Evolutionary conservation across 2,888 invertebrate species (phyloP), one percentile per base, ranked within the genome.

Genomic region (Lycaena phlaeas): DNA sequence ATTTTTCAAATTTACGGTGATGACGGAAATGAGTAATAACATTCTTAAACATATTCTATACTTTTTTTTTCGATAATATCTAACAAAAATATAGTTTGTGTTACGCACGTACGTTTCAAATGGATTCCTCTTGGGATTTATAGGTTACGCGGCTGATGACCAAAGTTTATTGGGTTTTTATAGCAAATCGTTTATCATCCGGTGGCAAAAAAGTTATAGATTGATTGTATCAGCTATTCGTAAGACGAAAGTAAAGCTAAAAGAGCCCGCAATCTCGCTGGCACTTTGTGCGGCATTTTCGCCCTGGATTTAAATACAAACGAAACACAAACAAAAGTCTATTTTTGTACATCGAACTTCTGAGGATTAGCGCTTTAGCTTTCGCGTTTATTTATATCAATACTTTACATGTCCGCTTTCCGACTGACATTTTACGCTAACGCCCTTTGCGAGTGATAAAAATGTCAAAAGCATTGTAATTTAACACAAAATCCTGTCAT

Each of bases 51-150:
- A n/a, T n/a, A n/a, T n/a, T n/a, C n/a, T n/a, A n/a, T n/a, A n/a
- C n/a, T n/a, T n/a, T n/a, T n/a, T n/a, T n/a, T n/a, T n/a, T n/a
- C n/a, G n/a, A n/a, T 22, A 34, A 34, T 22, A 22, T 34, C 12
- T 22, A 34, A 12, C 34, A 34, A 34, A 34, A 34, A 62, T 58
- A 61, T 53, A 55, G 55, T 59, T 55, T 57, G 68, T 68, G 75
- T 71, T 66, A 76, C 66, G 76, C 77, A 73, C 75, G 73, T 73
- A 68, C 58, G 49, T 55, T 54, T 53, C 60, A 62, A 71, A 74
- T 72, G 64, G 67, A 61, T 60, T 64, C 53, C 56, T 61, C 69
- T 69, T 70, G 65, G 66, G 67, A 70, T 64, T 64, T 68, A 66
- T 67, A 69, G 65, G 68, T 71, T 72, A 34, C 75, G 69, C 69